A percentile compares a stretch with the other conserved stretches of the same genome.
These are phyloP conservation scores for Anguilla anguilla DNA, from an alignment of 2,797 vertebrate species.

Conservation along the genomic window DNA sequence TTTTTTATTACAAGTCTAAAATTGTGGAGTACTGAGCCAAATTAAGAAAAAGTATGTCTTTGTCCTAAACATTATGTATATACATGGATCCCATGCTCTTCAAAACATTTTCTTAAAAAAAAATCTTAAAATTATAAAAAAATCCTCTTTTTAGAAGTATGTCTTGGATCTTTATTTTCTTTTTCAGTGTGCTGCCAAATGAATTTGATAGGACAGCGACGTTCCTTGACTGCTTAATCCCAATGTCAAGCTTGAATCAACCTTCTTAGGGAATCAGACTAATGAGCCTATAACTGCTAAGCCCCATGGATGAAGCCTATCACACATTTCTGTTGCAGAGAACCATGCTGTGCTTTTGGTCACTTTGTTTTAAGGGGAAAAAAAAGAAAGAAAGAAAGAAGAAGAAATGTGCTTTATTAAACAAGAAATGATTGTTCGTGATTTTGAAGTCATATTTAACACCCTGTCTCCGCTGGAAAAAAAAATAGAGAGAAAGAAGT, in stretches of 20 bases:
- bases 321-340: constrained; percentile 36
- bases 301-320: constrained; percentile 46
- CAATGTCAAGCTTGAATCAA: constrained; percentile 49
- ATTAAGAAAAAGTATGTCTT: no score
- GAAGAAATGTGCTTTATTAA: constrained; percentile 23
- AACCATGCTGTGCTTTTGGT: constrained; percentile 27
- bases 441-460: constrained; percentile 16
- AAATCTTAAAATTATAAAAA: no score
- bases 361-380: constrained; percentile 32
- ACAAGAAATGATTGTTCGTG: neutral
- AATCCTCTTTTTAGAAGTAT: neutral
- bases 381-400: neutral
- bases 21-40: no score
- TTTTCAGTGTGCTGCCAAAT: constrained; percentile 9
- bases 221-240: constrained; percentile 47
- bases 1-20: no score
- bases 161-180: neutral
- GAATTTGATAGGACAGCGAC: constrained; percentile 36
- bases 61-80: no score
- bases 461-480: neutral
- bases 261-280: constrained; percentile 49
- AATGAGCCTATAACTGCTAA: constrained; percentile 48
- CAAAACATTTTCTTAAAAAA: no score
- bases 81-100: no score
- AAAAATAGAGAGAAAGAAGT: constrained; percentile 1